Evolutionary conservation across 2,113 vertebrate genomes (phyloP).

Genomic region (Protobothrops mucrosquamatus): DNA sequence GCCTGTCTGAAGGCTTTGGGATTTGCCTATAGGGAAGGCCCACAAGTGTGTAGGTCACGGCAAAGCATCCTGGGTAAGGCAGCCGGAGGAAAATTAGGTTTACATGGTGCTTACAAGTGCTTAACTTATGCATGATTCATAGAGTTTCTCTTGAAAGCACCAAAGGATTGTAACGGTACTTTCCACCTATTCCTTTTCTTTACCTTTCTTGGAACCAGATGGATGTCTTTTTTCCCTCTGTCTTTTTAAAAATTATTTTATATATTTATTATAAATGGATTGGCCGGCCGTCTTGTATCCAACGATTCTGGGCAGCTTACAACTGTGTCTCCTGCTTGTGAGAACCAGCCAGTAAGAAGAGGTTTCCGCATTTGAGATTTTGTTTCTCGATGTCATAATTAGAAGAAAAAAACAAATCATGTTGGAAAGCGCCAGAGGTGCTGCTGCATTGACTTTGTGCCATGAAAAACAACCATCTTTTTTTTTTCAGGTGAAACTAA

Average conservation of each 20-base stretch:
- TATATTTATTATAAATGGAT: background rate
- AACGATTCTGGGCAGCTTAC: too few relatives aligned
- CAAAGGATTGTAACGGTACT: background rate
- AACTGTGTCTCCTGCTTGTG: background rate
- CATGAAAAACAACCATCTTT: too few relatives aligned
- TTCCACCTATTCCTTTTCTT: background rate
- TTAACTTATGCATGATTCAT: slow-evolving; percentile 14
- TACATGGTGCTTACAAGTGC: background rate
- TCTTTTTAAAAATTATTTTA: background rate
- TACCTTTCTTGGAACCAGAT: background rate
- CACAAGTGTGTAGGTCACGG: slow-evolving; percentile 6
- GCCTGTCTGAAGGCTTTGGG: slow-evolving; percentile 21
- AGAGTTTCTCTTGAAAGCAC: background rate
- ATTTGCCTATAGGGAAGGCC: slow-evolving; percentile 22
- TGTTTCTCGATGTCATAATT: background rate
- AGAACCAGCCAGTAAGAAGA: background rate
- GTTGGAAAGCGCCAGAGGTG: background rate
- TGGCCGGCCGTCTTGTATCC: background rate
- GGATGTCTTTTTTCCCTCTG: background rate
- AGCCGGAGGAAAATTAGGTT: background rate
- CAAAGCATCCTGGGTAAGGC: background rate
- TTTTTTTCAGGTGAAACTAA: background rate
- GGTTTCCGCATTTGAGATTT: background rate
- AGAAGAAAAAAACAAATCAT: background rate
- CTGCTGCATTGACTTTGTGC: background rate